Evolutionary conservation across 2,113 vertebrate species (phyloP).

Genomic region (Agelaius phoeniceus): DNA sequence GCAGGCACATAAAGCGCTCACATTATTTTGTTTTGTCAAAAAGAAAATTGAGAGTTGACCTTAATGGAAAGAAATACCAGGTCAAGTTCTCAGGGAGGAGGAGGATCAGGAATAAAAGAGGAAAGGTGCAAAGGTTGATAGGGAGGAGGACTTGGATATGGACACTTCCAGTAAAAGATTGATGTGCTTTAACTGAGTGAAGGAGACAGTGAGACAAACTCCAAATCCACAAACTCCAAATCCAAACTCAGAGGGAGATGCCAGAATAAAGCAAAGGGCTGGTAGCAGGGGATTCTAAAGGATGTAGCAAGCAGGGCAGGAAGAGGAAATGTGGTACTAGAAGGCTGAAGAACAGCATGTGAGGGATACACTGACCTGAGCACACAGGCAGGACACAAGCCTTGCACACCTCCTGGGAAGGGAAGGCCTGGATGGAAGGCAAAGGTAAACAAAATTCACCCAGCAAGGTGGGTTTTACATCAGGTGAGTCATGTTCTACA

Average conservation of each 20-base stretch:
- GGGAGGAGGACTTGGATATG: not conserved
- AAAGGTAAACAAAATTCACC: not conserved
- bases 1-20: accelerated
- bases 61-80: not conserved
- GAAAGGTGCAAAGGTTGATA: not conserved
- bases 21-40: not conserved
- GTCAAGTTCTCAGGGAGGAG: not conserved
- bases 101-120: not conserved
- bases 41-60: not conserved
- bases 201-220: not conserved
- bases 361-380: not conserved
- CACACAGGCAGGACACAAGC: not conserved
- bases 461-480: not conserved
- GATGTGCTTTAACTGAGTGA: not conserved
- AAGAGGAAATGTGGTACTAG: not conserved
- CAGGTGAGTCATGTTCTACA: not conserved
- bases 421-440: not conserved
- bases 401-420: not conserved
- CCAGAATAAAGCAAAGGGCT: not conserved
- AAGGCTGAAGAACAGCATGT: not conserved
- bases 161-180: not conserved
- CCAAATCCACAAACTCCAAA: not conserved
- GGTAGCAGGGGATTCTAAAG: not conserved
- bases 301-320: not conserved
- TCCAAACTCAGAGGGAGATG: not conserved